Base-by-base conservation (phyloP, 2,888 invertebrate genomes). In the Trimorus sp. region DNA sequence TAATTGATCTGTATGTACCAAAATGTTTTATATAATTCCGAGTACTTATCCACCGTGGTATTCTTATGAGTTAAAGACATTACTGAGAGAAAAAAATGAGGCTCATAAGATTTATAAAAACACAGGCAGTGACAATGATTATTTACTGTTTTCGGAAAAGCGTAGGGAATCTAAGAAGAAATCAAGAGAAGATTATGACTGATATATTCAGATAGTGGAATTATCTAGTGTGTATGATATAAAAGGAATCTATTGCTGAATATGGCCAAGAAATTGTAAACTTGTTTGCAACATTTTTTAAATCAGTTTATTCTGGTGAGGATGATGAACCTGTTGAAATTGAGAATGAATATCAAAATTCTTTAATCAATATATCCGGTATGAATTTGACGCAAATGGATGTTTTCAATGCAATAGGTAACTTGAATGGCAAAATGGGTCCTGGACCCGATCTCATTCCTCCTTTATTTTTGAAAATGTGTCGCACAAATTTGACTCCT, bases 281-380 rank as follows among this genome's bases (percentile, higher is more conserved):
- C 15, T 3, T 58, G 9, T 58, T 69, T 58, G 56, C 69, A 14
- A 5, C 45, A 7, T 58, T 48, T 48, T 69, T 69, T 69, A 37
- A 69, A 58, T 69, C 69, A 8, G 54, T 54, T 0, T 69, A 69
- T 58, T 8, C 7, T 9, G 9, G 0, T 48, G 14, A 58, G 9
- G 16, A 14, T 9, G 48, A 16, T 15, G 14, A 51, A 26, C 2
- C 40, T 40, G 40, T 40, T 40, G 40, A 40, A 53, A 53, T 15
- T 15, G 15, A 9, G 3, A 53, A 16, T 15, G 8, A 16, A 8
- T 53, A 16, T 15, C 6, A 16, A 16, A 3, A 53, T 15, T 11
- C 53, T 15, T 15, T 0, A 15, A 53, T 16, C 8, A 8, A 11
- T 53, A 15, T 53, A 9, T 53, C 15, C 7, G 8, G 16, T 4